Evolutionary conservation across 2,797 vertebrate genomes (phyloP).

Genomic region (Vultur gryphus): DNA sequence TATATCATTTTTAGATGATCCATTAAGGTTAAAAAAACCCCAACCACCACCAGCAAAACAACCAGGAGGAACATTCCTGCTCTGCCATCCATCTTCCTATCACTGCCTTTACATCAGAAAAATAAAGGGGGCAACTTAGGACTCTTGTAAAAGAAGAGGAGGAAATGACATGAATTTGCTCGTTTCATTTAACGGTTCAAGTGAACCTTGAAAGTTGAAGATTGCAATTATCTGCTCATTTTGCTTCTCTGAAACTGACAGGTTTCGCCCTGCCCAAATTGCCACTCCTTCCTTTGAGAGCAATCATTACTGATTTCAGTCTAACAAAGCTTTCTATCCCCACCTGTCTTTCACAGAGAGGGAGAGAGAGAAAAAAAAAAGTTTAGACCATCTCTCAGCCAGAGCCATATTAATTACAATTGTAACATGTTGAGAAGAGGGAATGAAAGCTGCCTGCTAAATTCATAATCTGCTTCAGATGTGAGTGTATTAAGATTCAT

Average conservation of each 20-base stretch:
- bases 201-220: not conserved
- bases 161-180: not conserved
- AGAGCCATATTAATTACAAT: not conserved
- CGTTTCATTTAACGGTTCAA: not conserved
- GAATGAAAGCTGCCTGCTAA: not conserved
- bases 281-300: not conserved
- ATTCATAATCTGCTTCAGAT: slow-evolving; percentile 10
- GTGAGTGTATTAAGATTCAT: not conserved
- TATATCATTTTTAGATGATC: not conserved
- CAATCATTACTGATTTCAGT: not conserved
- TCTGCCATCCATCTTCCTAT: not conserved
- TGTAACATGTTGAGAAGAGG: not conserved
- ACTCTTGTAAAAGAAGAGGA: not conserved
- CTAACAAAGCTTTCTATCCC: not conserved
- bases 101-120: not conserved
- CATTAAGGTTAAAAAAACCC: not conserved
- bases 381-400: not conserved
- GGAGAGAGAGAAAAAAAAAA: not conserved
- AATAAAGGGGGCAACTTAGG: not conserved
- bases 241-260: not conserved
- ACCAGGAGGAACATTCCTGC: not conserved
- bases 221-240: not conserved
- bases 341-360: not conserved
- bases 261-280: not conserved
- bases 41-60: not conserved